Base-by-base conservation (phyloP, 2,113 vertebrate genomes). In the Oryzias melastigma region DNA sequence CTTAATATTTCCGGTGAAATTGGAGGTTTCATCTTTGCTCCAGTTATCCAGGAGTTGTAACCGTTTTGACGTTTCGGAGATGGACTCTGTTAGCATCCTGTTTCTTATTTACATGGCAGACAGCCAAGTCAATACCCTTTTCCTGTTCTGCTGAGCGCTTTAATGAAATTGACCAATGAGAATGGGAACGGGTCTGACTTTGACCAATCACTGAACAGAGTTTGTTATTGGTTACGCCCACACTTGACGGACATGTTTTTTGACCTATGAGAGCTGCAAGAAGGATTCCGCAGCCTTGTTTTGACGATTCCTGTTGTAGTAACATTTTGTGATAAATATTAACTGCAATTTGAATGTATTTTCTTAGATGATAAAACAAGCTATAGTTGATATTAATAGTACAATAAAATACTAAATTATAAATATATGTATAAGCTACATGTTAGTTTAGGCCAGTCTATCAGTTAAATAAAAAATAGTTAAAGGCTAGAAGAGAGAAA, bases 21-120 rank as follows among this genome's bases (percentile, higher is more conserved):
- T 40, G 27, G 66, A 18, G 55, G 69, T 84, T 72, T 88, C 88
- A 90, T 90, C 77, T 85, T 86, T 85, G 52, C 82, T 73, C 75
- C 78, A 25, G 67, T 78, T 71, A 44, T 24, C 20, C 53, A 27
- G 72, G 73, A 77, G 82, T 64, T 76, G 68, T 52, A 56, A 55
- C 70, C 71, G 67, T 58, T 74, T 74, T 52, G 66, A 75, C 58
- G 75, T 52, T 27, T 69, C 60, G 56, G 61, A 80, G 68, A 64
- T 29, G 52, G 53, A 14, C 20, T 55, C 3, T 50, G 70, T 70
- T 87, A 85, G 78, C 83, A 82, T 81, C 85, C 70, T 80, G 73
- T 49, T 73, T 62, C 78, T 64, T 87, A 88, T 89, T 88, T 88
- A 89, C 85, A 78, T 88, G 81, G 63, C 69, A 70, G 73, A 76